phyloP scores from a whole-genome alignment of 2,888 invertebrate species.

The Augochlorella aurata region DNA sequence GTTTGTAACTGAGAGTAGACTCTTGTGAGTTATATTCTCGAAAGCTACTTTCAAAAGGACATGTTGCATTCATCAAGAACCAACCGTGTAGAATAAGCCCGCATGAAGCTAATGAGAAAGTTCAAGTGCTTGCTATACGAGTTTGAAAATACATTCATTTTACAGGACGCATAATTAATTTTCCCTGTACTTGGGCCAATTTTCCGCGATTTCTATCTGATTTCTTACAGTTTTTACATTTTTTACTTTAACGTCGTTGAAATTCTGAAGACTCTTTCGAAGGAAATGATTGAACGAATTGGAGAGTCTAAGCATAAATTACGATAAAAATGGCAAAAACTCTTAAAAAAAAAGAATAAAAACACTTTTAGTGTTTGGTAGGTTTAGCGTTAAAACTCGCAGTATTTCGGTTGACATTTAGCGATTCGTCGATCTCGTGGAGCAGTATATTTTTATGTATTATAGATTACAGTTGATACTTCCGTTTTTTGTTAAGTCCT shows the following conservation, averaged over 20 bases:
- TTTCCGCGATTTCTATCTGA: neutral
- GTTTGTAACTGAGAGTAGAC: neutral
- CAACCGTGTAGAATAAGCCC: neutral
- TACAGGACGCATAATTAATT: neutral
- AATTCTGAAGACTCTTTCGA: too few species aligned
- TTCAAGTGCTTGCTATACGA: neutral
- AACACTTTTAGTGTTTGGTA: too few species aligned
- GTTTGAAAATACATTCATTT: neutral
- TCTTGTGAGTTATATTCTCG: neutral
- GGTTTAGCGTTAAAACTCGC: too few species aligned
- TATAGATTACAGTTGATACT: slow-evolving; percentile 24
- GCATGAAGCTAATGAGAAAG: neutral
- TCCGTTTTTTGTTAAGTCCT: slow-evolving; percentile 15
- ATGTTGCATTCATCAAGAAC: slow-evolving; percentile 8
- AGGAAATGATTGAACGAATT: too few species aligned
- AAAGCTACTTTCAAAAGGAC: neutral
- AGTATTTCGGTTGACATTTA: neutral
- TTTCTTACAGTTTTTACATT: too few species aligned
- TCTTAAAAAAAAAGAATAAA: too few species aligned
- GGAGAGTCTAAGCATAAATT: too few species aligned
- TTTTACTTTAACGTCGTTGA: too few species aligned
- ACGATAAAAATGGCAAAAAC: too few species aligned
- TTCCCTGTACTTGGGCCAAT: neutral
- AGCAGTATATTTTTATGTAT: neutral
- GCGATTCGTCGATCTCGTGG: neutral